phyloP scores from a whole-genome alignment of 2,113 vertebrate genomes.

The Trogon surrucura region DNA sequence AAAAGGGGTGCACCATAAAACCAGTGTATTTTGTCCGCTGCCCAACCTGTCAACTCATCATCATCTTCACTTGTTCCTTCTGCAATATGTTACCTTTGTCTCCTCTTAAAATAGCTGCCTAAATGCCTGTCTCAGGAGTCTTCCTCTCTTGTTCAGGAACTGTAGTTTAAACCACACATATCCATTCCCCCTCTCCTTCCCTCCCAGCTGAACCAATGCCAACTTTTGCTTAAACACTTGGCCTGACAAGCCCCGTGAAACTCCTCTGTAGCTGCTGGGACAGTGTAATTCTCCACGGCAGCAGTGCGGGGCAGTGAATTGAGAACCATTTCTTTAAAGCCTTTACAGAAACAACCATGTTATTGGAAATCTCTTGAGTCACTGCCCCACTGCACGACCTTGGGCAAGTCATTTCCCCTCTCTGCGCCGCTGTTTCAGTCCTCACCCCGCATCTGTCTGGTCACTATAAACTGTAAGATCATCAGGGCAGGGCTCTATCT shows the following conservation, averaged over 20 bases:
- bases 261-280: not conserved
- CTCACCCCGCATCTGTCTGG: not conserved
- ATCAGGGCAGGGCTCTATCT: slow-evolving; percentile 24
- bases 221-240: not conserved
- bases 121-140: not conserved
- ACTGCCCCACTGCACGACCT: not conserved
- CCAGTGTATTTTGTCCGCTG: not conserved
- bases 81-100: not conserved
- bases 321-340: not conserved
- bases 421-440: not conserved
- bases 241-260: not conserved
- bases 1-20: not conserved
- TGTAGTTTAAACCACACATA: not conserved
- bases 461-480: not conserved
- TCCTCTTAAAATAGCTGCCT: not conserved
- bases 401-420: slow-evolving; percentile 36
- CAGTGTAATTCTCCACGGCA: not conserved
- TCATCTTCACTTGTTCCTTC: not conserved
- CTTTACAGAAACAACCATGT: not conserved
- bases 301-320: not conserved
- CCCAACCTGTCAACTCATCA: not conserved
- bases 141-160: not conserved
- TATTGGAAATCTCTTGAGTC: slow-evolving; percentile 38
- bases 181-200: not conserved
- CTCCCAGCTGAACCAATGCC: not conserved